Conservation (phyloP, 2,797 vertebrate species). For the Pantherophis vulpinus region DNA sequence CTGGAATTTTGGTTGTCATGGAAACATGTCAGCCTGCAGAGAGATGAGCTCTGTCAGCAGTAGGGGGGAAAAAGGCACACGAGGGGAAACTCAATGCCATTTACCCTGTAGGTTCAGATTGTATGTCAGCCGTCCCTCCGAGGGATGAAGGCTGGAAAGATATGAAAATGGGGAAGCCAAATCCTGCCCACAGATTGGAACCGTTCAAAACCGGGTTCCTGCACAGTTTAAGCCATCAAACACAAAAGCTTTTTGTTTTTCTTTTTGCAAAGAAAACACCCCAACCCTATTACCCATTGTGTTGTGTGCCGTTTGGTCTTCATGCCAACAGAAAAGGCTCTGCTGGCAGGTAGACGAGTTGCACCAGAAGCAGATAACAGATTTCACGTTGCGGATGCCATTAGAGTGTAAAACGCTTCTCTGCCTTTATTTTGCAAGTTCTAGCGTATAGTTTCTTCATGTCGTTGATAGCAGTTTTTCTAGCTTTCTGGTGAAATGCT, state of each 20-base stretch:
- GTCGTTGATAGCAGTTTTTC: not conserved
- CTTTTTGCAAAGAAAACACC: not conserved
- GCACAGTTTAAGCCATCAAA: not conserved
- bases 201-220: not conserved
- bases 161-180: not conserved
- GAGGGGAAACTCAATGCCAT: constrained; percentile 44
- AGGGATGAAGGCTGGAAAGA: not conserved
- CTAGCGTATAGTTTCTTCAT: not conserved
- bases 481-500: not conserved
- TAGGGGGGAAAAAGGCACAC: not conserved
- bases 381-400: constrained; percentile 7
- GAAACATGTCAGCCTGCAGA: constrained; percentile 70
- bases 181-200: not conserved
- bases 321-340: constrained; percentile 35
- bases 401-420: not conserved
- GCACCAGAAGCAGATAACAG: constrained; percentile 50
- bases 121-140: constrained; percentile 23
- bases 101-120: constrained; percentile 44
- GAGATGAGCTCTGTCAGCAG: constrained; percentile 63
- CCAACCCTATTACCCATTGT: constrained; percentile 14
- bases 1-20: constrained; percentile 66
- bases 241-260: constrained; percentile 37
- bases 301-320: constrained; percentile 30
- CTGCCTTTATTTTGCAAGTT: not conserved
- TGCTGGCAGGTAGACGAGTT: constrained; percentile 47